Evolutionary conservation across 2,797 vertebrate genomes (phyloP).

Genomic region (Spheniscus humboldti): DNA sequence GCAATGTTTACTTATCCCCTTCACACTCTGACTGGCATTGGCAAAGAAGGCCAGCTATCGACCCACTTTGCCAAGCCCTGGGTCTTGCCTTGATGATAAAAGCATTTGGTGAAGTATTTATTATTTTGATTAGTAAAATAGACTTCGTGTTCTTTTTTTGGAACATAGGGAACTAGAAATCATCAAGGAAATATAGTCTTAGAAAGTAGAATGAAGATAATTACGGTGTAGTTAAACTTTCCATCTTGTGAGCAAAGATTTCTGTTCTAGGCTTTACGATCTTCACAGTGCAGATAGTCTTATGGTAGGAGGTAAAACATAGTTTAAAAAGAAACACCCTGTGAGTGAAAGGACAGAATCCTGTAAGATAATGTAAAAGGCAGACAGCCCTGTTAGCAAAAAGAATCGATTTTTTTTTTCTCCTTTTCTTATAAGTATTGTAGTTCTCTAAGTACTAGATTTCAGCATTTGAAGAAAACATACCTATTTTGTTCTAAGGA

Average conservation of each 20-base stretch:
- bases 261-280: background rate
- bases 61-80: background rate
- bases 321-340: background rate
- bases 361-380: background rate
- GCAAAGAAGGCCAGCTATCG: background rate
- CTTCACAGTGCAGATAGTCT: background rate
- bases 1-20: background rate
- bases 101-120: background rate
- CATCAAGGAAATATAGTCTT: background rate
- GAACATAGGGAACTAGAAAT: background rate
- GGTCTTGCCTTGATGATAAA: background rate
- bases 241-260: background rate
- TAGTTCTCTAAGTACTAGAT: background rate
- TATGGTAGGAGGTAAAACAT: background rate
- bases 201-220: background rate
- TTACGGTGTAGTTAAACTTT: background rate
- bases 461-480: background rate
- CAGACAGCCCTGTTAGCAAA: background rate
- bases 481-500: background rate
- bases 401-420: background rate
- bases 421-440: background rate
- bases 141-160: background rate
- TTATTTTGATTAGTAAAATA: background rate
- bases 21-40: background rate
- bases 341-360: background rate